Evolutionary conservation across 1,140 invertebrate genomes (phyloP), one percentile per base, ranked within the genome.

Genomic region (Protaetia brevitarsis): DNA sequence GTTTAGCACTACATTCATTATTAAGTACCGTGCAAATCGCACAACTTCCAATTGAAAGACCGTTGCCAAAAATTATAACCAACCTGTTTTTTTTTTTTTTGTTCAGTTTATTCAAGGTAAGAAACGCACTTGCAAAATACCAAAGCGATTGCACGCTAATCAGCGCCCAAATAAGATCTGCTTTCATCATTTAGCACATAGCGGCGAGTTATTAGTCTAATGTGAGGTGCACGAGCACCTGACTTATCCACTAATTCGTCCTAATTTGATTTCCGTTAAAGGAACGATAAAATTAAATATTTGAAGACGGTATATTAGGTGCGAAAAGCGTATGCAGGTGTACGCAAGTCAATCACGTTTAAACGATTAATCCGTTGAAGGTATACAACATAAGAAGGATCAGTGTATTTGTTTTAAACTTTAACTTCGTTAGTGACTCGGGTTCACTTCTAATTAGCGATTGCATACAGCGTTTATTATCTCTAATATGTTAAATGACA

Each of bases 211-310:
- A 23, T 51, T 23, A 51, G 41, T 23, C 41, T 51, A 51, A 51
- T 51, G 26, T 23, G 26, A 51, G 19, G 26, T n/a, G 41, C 41
- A 51, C 41, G 26, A 23, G 41, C 41, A 51, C 41, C 41, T 51
- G 41, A 51, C 41, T 23, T n/a, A 51, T 51, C 26, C 41, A 51
- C 41, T 51, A 51, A 51, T 51, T 51, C 41, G 41, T 51, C 41
- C 41, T 51, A 51, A 51, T 51, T 51, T 51, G 41, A 51, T 51
- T 51, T 51, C 41, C 41, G 41, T 23, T 51, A 51, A 51, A 51
- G 41, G 26, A 51, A 51, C 41, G 41, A 51, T 51, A 16, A 51
- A 51, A 51, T 51, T 51, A 51, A 51, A 51, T 51, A 51, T 51
- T 51, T 51, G 41, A 51, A 3, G 16, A 51, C 41, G 41, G 41